Conservation (phyloP, 2,888 invertebrate genomes). For the Magallana nippona region DNA sequence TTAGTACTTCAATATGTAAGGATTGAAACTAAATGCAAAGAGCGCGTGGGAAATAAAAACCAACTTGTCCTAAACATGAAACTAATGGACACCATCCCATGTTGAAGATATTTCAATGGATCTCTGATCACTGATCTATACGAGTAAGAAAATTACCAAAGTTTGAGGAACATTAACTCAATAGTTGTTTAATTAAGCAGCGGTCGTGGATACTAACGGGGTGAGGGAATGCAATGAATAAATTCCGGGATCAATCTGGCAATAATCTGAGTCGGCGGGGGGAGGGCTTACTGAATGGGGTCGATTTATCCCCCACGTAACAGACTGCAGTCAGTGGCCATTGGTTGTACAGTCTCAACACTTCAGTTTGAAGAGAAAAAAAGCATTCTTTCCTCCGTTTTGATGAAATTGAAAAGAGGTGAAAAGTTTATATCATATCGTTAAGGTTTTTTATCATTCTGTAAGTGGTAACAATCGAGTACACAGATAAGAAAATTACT, state of each 20-base stretch:
- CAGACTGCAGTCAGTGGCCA: no score
- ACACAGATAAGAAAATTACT: no score
- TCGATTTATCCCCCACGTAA: no score
- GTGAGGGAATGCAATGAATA: not conserved
- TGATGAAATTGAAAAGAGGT: no score
- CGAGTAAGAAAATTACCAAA: not conserved
- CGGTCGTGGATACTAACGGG: not conserved
- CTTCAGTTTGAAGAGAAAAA: no score
- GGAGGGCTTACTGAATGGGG: not conserved
- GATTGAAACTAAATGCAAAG: not conserved
- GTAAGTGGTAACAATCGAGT: no score
- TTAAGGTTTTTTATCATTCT: no score
- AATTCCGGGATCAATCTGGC: not conserved
- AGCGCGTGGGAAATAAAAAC: not conserved
- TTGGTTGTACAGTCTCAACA: no score
- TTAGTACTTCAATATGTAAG: not conserved
- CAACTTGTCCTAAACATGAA: not conserved
- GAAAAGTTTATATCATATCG: no score
- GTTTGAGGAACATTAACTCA: not conserved
- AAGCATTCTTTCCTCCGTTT: no score
- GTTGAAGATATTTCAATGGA: not conserved
- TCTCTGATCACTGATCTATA: not conserved
- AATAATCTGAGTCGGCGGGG: not conserved
- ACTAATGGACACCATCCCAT: not conserved
- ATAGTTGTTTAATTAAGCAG: slow-evolving; percentile 1